Percentiles rank a stretch among this genome's conserved stretches.
Evolutionary conservation across 2,113 vertebrate species (phyloP).

Genomic region (Isurus oxyrinchus): DNA sequence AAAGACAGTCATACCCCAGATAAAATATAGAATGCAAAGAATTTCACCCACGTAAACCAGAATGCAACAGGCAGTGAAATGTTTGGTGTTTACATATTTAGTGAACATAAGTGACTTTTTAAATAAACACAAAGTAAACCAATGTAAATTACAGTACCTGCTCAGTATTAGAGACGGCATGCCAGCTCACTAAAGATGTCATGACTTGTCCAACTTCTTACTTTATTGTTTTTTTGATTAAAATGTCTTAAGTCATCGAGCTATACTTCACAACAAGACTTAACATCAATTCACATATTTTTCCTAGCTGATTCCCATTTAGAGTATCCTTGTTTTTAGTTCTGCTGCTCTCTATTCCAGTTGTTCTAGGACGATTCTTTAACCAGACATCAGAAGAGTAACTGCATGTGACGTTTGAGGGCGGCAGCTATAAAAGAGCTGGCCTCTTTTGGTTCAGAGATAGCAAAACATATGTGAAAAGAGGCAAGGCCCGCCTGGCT

Average conservation of each 20-base stretch:
- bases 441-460: slow-evolving; percentile 24
- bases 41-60: background rate
- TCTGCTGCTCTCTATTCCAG: background rate
- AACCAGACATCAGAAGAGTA: background rate
- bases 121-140: background rate
- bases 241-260: background rate
- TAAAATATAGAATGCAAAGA: background rate
- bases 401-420: background rate
- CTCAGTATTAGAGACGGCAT: slow-evolving; percentile 5
- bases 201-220: background rate
- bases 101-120: background rate
- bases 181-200: slow-evolving; percentile 12
- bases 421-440: slow-evolving; percentile 20
- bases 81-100: background rate
- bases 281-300: too few relatives aligned
- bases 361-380: slow-evolving; percentile 3
- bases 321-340: background rate
- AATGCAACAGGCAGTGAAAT: background rate
- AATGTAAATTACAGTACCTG: slow-evolving; percentile 17
- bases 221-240: background rate
- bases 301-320: background rate
- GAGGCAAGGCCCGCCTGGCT: slow-evolving; percentile 15
- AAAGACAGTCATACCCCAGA: background rate
- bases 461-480: slow-evolving; percentile 20
- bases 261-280: background rate